Conservation (phyloP, 2,888 invertebrate species). For the Pristionchus arcanus region DNA sequence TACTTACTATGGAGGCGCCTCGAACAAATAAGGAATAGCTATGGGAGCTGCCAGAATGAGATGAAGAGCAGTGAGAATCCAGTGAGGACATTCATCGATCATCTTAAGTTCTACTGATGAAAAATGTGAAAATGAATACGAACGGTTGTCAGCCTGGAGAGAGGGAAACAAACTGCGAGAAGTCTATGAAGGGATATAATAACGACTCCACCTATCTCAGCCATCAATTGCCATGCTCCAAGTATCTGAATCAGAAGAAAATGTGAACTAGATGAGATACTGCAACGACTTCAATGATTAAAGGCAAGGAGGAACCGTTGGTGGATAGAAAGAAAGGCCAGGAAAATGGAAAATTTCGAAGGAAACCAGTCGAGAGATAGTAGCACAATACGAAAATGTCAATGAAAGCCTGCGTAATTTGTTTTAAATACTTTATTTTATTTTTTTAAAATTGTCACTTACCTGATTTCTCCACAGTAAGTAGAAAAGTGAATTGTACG, state of each 20-base stretch:
- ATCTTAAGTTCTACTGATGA: neutral
- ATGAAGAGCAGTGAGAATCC: neutral
- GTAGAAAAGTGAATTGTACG: conserved; percentile 3
- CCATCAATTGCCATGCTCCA: neutral
- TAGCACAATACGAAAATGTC: neutral
- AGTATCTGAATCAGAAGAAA: neutral
- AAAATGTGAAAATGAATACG: neutral
- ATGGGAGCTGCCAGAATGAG: neutral
- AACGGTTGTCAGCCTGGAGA: neutral
- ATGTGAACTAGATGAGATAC: neutral
- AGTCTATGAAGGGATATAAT: neutral
- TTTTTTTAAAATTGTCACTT: neutral
- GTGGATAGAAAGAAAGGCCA: neutral
- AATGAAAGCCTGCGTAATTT: neutral
- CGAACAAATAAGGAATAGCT: neutral
- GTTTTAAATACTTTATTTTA: neutral
- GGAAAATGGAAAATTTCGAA: neutral
- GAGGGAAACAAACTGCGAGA: neutral
- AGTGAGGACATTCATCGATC: neutral
- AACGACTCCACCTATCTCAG: neutral
- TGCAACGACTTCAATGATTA: neutral
- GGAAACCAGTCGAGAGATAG: neutral
- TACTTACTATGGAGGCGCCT: neutral
- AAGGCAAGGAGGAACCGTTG: neutral
- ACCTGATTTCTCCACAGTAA: neutral